Base-by-base conservation (phyloP, 2,797 vertebrate genomes). In the Microctenopoma stevenorrisi region DNA sequence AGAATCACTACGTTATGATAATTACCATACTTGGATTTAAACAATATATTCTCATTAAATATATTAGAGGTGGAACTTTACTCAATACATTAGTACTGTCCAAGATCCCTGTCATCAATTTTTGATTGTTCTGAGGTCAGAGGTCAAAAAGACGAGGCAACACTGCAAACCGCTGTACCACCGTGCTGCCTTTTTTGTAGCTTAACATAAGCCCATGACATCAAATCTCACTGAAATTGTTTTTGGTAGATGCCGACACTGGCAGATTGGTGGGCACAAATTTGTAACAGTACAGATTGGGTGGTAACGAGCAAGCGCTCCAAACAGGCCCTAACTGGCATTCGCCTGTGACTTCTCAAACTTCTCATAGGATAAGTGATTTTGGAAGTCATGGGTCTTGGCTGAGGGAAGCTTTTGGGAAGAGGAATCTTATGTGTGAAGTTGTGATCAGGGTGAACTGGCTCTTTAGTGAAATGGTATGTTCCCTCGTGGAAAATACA, bases 261-360 rank as follows among this genome's bases (percentile, higher is more conserved):
- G 76, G 73, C 87, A 90, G 90, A 90, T 91, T 90, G 87, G 64
- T 80, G 79, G 87, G 87, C 84, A 88, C 64, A 71, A 65, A 64
- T 53, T 81, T 62, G 70, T 89, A 75, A 78, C 87, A 89, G 78
- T 87, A 87, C 87, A 91, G 90, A 91, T 82, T 86, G 89, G 86
- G 86, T 85, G 90, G 87, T 86, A 89, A 89, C 6, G 78, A 86
- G 79, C 50, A 83, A 56, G 64, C 62, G 71, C 68, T 89, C 74
- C 64, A 50, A 85, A 33, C 49, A 1, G 69, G 70, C 55, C 73
- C 78, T 80, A 63, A 78, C 85, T 91, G 83, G 72, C 70, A 63
- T 68, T 73, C 60, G 11, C 33, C 63, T 46, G 43, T 22, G 33
- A 58, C 68, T 78, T 78, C 48, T 47, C 62, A n/a, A 88, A 85